These are phyloP conservation scores for Ephestia elutella DNA, from an alignment of 1,140 invertebrate species.

Conservation along the genomic window DNA sequence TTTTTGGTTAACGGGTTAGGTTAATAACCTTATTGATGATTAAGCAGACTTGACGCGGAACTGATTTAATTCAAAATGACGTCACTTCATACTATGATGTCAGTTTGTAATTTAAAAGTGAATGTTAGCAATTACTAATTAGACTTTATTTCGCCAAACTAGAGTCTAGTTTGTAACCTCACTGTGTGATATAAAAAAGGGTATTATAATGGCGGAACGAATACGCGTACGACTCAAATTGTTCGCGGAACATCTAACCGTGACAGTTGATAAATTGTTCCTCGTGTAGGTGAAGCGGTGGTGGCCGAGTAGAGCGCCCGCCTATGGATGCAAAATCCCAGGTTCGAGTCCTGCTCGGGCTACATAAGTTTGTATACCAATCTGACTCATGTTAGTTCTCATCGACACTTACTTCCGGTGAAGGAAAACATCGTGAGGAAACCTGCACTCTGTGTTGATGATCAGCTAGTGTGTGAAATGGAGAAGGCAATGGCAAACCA, in stretches of 20 bases:
- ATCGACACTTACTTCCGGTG: too few species aligned
- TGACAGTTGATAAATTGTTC: slow-evolving; percentile 8
- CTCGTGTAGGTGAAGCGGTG: background rate
- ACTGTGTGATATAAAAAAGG: background rate
- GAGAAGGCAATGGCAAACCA: too few species aligned
- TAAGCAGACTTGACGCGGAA: background rate
- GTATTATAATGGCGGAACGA: slow-evolving; percentile 4
- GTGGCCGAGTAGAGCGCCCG: too few species aligned
- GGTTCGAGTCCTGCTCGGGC: too few species aligned
- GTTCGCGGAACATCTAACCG: slow-evolving; percentile 4
- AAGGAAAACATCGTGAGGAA: too few species aligned
- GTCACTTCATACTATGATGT: background rate
- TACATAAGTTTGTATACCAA: too few species aligned
- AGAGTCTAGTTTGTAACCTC: background rate
- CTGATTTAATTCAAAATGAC: background rate
- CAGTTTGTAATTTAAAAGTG: background rate
- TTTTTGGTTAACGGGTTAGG: background rate
- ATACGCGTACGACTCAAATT: background rate
- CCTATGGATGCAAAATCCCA: too few species aligned
- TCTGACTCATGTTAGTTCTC: too few species aligned
- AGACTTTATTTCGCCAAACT: background rate
- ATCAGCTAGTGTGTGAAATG: too few species aligned
- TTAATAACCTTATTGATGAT: background rate
- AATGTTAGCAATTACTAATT: background rate
- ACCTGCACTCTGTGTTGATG: too few species aligned